Conservation (phyloP, 2,797 vertebrate species). For the Euphonia xanthogaster region DNA sequence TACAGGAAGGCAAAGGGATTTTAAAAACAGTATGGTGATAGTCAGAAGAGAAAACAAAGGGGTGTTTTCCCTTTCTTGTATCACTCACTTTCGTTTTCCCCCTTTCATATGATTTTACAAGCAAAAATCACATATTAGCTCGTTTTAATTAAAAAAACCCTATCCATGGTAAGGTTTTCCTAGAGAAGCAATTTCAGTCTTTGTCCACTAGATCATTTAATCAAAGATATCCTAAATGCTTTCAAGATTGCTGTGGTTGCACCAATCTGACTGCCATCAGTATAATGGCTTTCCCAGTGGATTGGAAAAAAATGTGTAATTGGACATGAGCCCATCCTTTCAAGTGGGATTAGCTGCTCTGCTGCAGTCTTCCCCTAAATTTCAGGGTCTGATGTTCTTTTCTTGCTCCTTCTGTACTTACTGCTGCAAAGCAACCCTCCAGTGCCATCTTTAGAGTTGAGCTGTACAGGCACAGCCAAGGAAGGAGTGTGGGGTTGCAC, state of each 20-base stretch:
- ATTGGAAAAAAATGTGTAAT: not conserved
- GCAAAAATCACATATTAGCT: constrained; percentile 54
- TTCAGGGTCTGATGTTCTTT: not conserved
- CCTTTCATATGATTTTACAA: constrained; percentile 53
- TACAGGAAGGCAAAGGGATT: not conserved
- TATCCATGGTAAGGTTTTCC: constrained; percentile 36
- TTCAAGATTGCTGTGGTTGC: constrained; percentile 51
- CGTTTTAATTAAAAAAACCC: constrained; percentile 69
- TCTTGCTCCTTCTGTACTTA: not conserved
- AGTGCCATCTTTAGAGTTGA: not conserved
- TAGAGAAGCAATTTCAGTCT: constrained; percentile 59
- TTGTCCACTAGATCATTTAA: constrained; percentile 64
- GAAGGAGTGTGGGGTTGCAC: not conserved
- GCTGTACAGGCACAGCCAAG: not conserved
- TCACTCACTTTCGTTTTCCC: constrained; percentile 33
- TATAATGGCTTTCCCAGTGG: constrained; percentile 47
- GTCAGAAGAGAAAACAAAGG: constrained; percentile 22
- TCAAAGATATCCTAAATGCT: constrained; percentile 48
- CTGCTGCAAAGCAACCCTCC: not conserved
- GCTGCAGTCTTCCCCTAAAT: not conserved
- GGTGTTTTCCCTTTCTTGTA: constrained; percentile 3
- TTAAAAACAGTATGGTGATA: constrained; percentile 19
- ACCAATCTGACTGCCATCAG: constrained; percentile 39
- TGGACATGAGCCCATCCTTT: constrained; percentile 35
- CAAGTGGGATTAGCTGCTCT: constrained; percentile 14